Evolutionary conservation across 2,113 vertebrate genomes (phyloP).

Genomic region (Hemibagrus wyckioides): DNA sequence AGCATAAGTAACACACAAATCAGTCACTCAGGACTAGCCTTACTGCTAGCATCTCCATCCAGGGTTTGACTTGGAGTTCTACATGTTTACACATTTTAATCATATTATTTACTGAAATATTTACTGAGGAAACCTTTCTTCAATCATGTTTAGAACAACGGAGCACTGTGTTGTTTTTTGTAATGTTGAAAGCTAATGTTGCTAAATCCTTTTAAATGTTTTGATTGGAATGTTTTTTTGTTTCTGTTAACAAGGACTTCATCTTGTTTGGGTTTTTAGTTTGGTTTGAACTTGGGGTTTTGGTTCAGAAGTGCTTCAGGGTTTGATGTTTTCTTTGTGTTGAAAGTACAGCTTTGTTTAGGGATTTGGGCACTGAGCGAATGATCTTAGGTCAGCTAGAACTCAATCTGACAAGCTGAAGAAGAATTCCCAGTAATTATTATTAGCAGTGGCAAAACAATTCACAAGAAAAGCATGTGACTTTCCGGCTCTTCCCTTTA

Average conservation of each 20-base stretch:
- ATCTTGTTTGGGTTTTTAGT: neutral
- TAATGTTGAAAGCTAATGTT: neutral
- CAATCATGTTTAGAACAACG: neutral
- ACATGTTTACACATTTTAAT: neutral
- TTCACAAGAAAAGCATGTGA: neutral
- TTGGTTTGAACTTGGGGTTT: neutral
- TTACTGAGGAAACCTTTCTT: neutral
- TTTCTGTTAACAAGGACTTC: neutral
- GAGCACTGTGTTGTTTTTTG: neutral
- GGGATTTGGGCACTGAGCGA: neutral
- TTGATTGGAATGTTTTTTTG: neutral
- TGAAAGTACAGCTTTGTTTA: neutral
- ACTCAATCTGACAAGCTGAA: neutral
- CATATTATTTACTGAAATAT: neutral
- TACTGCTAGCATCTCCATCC: neutral
- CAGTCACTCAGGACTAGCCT: neutral
- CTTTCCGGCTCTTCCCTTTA: neutral
- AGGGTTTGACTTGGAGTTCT: neutral
- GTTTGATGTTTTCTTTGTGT: neutral
- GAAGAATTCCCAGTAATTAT: neutral
- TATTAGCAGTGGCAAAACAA: neutral
- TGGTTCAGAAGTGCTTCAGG: neutral
- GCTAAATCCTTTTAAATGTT: neutral
- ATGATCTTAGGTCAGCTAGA: neutral
- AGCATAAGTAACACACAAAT: neutral